phyloP scores from a whole-genome alignment of 2,888 invertebrate species.

The Drosophila picticornis region DNA sequence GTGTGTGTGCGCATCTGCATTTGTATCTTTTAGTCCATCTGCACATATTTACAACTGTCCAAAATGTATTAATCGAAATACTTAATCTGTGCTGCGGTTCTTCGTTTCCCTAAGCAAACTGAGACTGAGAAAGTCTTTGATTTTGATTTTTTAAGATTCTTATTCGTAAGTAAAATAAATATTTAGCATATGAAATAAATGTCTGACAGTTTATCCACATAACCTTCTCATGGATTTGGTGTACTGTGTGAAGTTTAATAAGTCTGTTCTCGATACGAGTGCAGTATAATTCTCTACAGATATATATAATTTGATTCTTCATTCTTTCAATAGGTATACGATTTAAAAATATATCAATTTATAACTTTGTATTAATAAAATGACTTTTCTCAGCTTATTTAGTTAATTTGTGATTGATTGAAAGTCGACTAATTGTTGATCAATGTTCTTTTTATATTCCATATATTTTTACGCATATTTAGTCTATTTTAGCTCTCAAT shows the following conservation, averaged over 20 bases:
- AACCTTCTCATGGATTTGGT: neutral
- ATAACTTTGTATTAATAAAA: too few relatives aligned
- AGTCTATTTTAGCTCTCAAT: neutral
- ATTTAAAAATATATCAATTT: neutral
- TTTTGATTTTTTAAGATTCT: neutral
- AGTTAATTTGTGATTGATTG: neutral
- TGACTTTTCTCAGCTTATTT: neutral
- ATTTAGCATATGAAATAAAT: neutral
- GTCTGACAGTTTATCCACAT: neutral
- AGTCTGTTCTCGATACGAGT: neutral
- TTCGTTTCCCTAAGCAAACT: too few relatives aligned
- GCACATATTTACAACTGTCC: slow-evolving; percentile 25
- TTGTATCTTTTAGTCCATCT: slow-evolving; percentile 26
- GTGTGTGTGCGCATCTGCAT: slow-evolving; percentile 6
- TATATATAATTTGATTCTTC: neutral
- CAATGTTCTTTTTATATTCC: neutral
- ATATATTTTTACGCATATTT: too few relatives aligned
- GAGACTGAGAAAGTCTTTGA: neutral
- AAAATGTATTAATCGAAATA: slow-evolving; percentile 22
- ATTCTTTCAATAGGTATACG: neutral
- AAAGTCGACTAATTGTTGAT: neutral
- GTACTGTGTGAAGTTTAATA: neutral
- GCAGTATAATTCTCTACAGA: neutral
- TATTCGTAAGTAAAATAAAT: neutral
- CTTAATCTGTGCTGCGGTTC: neutral